Evolutionary conservation across 2,888 invertebrate genomes (phyloP), one percentile per base, ranked within the genome.

Genomic region (Endomychus coccineus): DNA sequence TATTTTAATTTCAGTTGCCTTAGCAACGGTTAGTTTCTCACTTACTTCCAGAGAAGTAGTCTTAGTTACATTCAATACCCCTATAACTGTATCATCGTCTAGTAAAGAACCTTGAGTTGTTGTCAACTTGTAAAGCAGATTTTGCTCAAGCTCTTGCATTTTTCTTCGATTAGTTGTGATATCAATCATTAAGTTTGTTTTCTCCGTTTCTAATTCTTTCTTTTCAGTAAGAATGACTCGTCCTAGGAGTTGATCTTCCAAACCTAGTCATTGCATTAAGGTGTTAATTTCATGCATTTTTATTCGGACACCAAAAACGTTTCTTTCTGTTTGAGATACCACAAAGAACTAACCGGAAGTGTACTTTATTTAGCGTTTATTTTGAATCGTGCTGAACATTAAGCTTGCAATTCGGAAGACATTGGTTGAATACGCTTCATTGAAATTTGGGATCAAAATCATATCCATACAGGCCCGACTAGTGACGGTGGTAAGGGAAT

Each of bases 231-330:
- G 65, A 44, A 91, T 90, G 0, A 86, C 85, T 35, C 85, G 71
- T 2, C 89, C 89, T 27, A 91, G 61, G 15, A 91, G 62, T 64
- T 91, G 91, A 62, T 91, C 90, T 65, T 91, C 90, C 38, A 91
- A 64, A 48, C 83, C 78, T 76, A 10, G 17, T n/a, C n/a, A n/a
- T n/a, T n/a, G n/a, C n/a, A n/a, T n/a, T n/a, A n/a, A n/a, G n/a
- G n/a, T n/a, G n/a, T n/a, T n/a, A n/a, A n/a, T n/a, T n/a, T n/a
- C n/a, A n/a, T n/a, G n/a, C n/a, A n/a, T n/a, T n/a, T n/a, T n/a
- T n/a, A n/a, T n/a, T n/a, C n/a, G n/a, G n/a, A n/a, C n/a, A n/a
- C n/a, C n/a, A n/a, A n/a, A n/a, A n/a, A n/a, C n/a, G n/a, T n/a
- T n/a, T n/a, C n/a, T n/a, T n/a, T n/a, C n/a, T n/a, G n/a, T n/a